Evolutionary conservation across 2,888 invertebrate species (phyloP).

Genomic region (Mythimna albipuncta): DNA sequence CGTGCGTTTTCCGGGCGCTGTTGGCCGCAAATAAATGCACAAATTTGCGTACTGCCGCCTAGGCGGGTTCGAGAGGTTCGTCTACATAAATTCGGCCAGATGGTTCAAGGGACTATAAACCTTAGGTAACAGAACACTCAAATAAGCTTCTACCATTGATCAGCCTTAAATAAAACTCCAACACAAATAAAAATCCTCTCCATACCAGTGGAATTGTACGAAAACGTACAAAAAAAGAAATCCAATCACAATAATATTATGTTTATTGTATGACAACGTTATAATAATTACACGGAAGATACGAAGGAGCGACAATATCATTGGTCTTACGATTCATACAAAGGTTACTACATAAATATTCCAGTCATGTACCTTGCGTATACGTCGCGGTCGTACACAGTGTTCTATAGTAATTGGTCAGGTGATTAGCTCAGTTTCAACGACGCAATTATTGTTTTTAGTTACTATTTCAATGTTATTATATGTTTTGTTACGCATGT

Average conservation of each 20-base stretch:
- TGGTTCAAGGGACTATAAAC: too few relatives aligned
- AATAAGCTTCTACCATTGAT: conserved; percentile 1
- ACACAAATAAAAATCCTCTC: conserved; percentile 7
- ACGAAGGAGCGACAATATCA: conserved; percentile 68
- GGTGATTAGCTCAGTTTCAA: conserved; percentile 72
- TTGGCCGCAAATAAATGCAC: too few relatives aligned
- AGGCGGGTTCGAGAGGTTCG: too few relatives aligned
- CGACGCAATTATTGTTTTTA: conserved; percentile 68
- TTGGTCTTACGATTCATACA: conserved; percentile 63
- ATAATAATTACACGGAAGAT: conserved; percentile 74
- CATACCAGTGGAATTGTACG: conserved; percentile 29
- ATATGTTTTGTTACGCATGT: conserved; percentile 51
- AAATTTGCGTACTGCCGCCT: too few relatives aligned
- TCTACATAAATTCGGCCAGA: too few relatives aligned
- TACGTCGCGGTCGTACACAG: conserved; percentile 70
- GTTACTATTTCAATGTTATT: conserved; percentile 54
- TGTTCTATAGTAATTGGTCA: conserved; percentile 71
- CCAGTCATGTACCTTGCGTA: conserved; percentile 69
- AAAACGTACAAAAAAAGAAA: conserved; percentile 43
- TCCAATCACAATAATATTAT: conserved; percentile 55
- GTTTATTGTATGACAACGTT: conserved; percentile 60
- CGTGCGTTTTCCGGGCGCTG: too few relatives aligned
- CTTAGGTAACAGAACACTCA: neutral
- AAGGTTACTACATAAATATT: conserved; percentile 71
- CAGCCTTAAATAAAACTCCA: conserved; percentile 16